Evolutionary conservation across 2,113 vertebrate genomes (phyloP).

Genomic region (Lagopus muta): DNA sequence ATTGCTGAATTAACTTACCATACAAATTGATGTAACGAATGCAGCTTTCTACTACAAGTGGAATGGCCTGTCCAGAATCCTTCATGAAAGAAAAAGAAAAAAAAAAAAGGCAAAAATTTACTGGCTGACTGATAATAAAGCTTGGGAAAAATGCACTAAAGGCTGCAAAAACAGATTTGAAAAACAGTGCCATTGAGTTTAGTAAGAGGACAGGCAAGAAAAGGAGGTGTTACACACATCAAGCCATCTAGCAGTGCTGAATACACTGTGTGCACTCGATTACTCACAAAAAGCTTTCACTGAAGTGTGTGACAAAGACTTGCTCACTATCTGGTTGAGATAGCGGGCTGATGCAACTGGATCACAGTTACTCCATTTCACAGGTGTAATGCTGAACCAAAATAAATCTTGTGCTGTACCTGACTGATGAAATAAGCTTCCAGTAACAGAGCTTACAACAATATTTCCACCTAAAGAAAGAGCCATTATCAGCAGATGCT

Average conservation of each 20-base stretch:
- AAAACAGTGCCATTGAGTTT: conserved; percentile 56
- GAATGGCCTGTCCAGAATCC: conserved; percentile 95
- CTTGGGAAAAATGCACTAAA: neutral
- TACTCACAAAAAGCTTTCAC: neutral
- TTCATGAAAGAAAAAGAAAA: conserved; percentile 54
- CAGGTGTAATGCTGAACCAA: neutral
- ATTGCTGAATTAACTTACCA: conserved; percentile 73
- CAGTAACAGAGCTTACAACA: neutral
- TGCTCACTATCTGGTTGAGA: conserved; percentile 6
- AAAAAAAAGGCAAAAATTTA: neutral
- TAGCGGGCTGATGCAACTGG: neutral
- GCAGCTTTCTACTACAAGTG: conserved; percentile 96
- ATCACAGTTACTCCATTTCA: neutral
- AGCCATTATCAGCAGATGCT: neutral
- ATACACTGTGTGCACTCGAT: neutral
- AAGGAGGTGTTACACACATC: conserved; percentile 45
- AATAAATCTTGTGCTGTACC: neutral
- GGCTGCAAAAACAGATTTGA: conserved; percentile 14
- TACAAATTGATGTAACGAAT: conserved; percentile 98
- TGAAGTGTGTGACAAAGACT: conserved; percentile 22
- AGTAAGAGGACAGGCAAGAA: conserved; percentile 73
- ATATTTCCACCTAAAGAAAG: neutral
- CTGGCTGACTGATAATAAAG: neutral
- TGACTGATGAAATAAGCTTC: neutral
- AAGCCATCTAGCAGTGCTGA: conserved; percentile 16